A percentile compares a stretch with the other conserved stretches of the same genome.
Conservation (phyloP, 2,888 invertebrate species). For the Agrotis clavis region DNA sequence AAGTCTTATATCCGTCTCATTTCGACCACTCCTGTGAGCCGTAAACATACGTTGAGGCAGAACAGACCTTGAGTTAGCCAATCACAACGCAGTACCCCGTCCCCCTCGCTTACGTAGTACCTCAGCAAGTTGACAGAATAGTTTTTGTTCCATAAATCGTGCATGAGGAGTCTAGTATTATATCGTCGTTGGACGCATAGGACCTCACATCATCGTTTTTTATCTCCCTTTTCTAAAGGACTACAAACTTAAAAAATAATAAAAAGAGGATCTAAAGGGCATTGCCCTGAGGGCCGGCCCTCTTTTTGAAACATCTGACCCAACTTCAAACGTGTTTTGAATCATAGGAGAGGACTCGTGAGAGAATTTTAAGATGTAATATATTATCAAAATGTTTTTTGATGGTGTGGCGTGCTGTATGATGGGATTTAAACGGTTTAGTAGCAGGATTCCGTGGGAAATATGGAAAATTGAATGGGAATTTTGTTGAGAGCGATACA, state of each 20-base stretch:
- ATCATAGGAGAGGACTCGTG: constrained; percentile 66
- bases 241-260: constrained; percentile 66
- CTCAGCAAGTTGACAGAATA: no score
- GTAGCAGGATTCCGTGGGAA: constrained; percentile 17
- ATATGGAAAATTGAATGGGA: not conserved
- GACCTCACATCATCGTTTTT: constrained; percentile 55
- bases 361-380: constrained; percentile 67
- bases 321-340: constrained; percentile 72
- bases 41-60: no score
- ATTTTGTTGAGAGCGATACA: not conserved
- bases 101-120: no score
- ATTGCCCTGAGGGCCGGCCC: constrained; percentile 69
- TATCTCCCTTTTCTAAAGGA: constrained; percentile 61
- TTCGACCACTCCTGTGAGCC: no score
- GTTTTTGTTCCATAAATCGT: no score
- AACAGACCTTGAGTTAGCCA: no score
- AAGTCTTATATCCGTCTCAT: no score
- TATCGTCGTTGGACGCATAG: no score
- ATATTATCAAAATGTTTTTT: constrained; percentile 45
- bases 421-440: not conserved
- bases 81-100: no score
- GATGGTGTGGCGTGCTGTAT: constrained; percentile 25
- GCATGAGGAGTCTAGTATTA: no score
- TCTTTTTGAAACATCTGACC: constrained; percentile 69
- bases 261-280: constrained; percentile 69